Evolutionary conservation across 2,113 vertebrate genomes (phyloP).

Genomic region (Serinus canaria): DNA sequence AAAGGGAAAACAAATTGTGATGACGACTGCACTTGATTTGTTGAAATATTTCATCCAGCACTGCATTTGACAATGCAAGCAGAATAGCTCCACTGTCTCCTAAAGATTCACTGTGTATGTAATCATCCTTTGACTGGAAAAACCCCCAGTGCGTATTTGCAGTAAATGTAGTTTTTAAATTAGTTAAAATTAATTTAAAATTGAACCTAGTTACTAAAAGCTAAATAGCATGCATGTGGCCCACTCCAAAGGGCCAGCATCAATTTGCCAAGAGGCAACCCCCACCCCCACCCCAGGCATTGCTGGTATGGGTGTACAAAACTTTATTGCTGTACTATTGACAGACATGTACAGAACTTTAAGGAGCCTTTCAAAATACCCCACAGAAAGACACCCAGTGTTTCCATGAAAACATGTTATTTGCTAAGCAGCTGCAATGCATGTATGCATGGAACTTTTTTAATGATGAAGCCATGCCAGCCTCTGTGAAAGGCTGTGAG

Average conservation of each 20-base stretch:
- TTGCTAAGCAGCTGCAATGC: background rate
- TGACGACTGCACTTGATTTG: background rate
- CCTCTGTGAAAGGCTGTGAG: background rate
- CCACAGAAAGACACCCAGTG: background rate
- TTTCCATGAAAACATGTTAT: background rate
- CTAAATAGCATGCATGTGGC: background rate
- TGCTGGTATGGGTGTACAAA: background rate
- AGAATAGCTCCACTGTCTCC: background rate
- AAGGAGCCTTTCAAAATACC: background rate
- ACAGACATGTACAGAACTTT: background rate
- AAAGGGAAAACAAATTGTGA: conserved; percentile 44
- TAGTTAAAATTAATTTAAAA: background rate
- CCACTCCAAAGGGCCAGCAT: background rate
- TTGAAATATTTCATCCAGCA: conserved; percentile 24
- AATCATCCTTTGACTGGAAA: background rate
- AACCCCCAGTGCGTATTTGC: background rate
- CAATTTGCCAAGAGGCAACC: background rate
- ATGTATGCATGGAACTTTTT: background rate
- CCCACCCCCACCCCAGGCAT: accelerated
- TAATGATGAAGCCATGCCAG: background rate
- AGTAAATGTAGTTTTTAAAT: background rate
- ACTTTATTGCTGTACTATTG: background rate
- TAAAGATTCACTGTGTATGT: background rate
- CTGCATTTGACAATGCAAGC: background rate
- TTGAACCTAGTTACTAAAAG: background rate